Evolutionary conservation across 2,888 invertebrate species (phyloP).

Genomic region (Tricholauxania praeusta): DNA sequence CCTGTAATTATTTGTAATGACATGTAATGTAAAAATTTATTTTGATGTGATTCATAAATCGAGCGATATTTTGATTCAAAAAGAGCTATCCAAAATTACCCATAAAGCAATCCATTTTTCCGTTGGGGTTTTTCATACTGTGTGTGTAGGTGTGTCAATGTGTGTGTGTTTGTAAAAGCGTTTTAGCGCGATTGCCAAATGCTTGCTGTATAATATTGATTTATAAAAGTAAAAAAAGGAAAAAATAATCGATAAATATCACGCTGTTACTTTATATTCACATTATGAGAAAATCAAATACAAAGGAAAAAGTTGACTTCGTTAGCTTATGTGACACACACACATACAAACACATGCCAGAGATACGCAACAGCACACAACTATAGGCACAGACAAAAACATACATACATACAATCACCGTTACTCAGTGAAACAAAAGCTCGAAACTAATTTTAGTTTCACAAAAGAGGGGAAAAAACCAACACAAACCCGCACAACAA

Average conservation of each 20-base stretch:
- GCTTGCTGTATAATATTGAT: conserved; percentile 4
- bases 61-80: too few species aligned
- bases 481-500: neutral
- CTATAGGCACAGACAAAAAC: too few species aligned
- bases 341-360: neutral
- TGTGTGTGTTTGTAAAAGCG: neutral
- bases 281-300: conserved; percentile 4
- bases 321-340: neutral
- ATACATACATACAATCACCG: too few species aligned
- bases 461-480: conserved; percentile 2
- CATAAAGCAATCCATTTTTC: too few species aligned
- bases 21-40: too few species aligned
- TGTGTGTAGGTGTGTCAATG: neutral
- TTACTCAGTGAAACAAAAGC: neutral
- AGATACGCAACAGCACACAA: neutral
- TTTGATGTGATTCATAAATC: too few species aligned
- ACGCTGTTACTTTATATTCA: neutral
- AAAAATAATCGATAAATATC: neutral
- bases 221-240: neutral
- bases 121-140: too few species aligned
- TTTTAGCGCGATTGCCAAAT: neutral
- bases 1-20: too few species aligned
- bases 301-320: neutral
- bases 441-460: neutral
- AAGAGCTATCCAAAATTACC: too few species aligned